Base-by-base conservation (phyloP, 2,888 invertebrate species). In the Hirtodrosophila trivittata region DNA sequence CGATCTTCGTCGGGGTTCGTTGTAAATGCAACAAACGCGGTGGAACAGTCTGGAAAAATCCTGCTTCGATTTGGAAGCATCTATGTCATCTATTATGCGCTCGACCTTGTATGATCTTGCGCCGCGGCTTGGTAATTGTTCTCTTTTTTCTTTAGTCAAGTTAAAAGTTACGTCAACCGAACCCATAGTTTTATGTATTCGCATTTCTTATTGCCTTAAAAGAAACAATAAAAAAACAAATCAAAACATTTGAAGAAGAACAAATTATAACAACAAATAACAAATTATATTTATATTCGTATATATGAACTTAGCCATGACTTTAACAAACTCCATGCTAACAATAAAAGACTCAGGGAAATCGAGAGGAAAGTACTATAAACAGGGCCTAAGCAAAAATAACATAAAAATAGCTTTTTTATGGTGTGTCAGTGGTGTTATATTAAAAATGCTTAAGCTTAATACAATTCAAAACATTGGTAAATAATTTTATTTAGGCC, bases 11-110 rank as follows among this genome's bases (percentile, higher is more conserved):
- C 13, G 26, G 6, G 38, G 3, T 0, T 16, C 26, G 1, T 9
- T 38, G 37, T 62, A 66, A 16, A 50, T 8, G 25, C 55, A 52
- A 32, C 9, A 30, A 10, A 18, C 50, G n/a, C 6, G 10, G 21
- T 12, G 5, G 18, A 35, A 35, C 5, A 21, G 2, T 21, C 18
- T n/a, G 38, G 35, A 30, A 28, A 38, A 18, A 49, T 38, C 12
- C 0, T 10, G 10, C 7, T 42, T 9, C n/a, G 33, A 26, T 1
- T 37, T 14, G 3, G 3, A 38, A n/a, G 28, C 42, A 21, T 45
- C 37, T 10, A n/a, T 8, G 1, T 21, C 18, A 21, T 21, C 12
- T 32, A 21, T 21, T 21, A 21, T 21, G 18, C 16, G n/a, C 26
- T 18, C 4, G 32, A 13, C 8, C 5, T 21, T 12, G 5, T 13